Evolutionary conservation across 2,888 invertebrate genomes (phyloP), one percentile per base, ranked within the genome.

Genomic region (Drymonia ruficornis): DNA sequence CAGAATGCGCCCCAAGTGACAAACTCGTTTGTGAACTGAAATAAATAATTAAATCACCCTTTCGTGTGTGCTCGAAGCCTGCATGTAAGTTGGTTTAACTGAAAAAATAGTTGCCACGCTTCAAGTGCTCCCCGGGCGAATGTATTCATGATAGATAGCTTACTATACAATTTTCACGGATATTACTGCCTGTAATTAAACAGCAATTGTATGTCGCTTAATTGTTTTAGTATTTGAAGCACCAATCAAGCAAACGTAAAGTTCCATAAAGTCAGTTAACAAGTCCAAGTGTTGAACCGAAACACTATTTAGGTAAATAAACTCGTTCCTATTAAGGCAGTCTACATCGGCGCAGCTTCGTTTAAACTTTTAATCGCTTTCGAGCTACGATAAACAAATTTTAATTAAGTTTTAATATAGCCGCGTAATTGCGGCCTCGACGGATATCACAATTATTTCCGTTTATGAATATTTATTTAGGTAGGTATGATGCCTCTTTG

Each of bases 361-460:
- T 89, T 91, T 90, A 90, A 91, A 92, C 82, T 91, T 91, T 91
- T 91, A 91, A 92, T 92, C 91, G 90, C 86, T 89, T 91, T 85
- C 85, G 82, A 90, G 88, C 86, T 87, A 86, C 86, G 91, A 91
- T 91, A 89, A 91, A 90, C 90, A 90, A 91, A 91, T 91, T 91
- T 92, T 91, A 91, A 91, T 91, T 91, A 91, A 89, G 88, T 91
- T 91, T 91, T 91, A 91, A 91, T 91, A 91, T 91, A 86, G 89
- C 88, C 87, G 83, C 90, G 87, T 90, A 91, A 92, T 91, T 90
- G 88, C 88, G 79, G 84, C 84, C 84, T 84, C 87, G 86, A 79
- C 76, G 82, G 83, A 84, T 86, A 89, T 89, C 82, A 83, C 83
- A 84, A 87, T 89, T 86, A 74, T 70, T 72, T 84, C 82, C 79